These are phyloP conservation scores for Rhincodon typus DNA, from an alignment of 2,797 vertebrate genomes.

Conservation along the genomic window DNA sequence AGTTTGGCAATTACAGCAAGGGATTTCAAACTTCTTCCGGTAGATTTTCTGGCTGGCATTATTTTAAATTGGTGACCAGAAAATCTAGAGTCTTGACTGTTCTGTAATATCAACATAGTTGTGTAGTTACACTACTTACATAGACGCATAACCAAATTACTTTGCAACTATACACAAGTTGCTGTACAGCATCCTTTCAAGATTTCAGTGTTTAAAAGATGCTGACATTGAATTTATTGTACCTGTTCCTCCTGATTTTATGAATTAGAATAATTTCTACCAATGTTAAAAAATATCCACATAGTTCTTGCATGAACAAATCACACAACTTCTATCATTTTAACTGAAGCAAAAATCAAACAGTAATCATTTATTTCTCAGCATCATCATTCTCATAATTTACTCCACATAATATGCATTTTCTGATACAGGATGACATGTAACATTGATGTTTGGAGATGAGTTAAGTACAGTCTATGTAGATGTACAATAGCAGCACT, in stretches of 20 bases:
- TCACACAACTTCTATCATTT: neutral
- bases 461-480: constrained; percentile 5
- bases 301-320: neutral
- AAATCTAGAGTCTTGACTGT: neutral
- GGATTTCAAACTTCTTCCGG: neutral
- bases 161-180: neutral
- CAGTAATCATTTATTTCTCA: neutral
- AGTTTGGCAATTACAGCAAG: neutral
- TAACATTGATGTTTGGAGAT: neutral
- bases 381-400: neutral
- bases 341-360: neutral
- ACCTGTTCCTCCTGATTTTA: neutral
- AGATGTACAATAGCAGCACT: neutral
- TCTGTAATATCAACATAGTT: neutral
- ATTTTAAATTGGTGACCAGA: neutral
- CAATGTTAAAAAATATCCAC: neutral
- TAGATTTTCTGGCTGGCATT: neutral
- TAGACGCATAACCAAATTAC: neutral
- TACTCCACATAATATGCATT: neutral
- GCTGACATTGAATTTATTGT: neutral
- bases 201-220: neutral
- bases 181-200: neutral
- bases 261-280: neutral
- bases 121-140: too few species aligned
- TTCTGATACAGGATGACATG: neutral